Evolutionary conservation across 92 coral and sea anemone species (phyloP), one percentile per base, ranked within the genome.

Genomic region (Pocillopora grandis): DNA sequence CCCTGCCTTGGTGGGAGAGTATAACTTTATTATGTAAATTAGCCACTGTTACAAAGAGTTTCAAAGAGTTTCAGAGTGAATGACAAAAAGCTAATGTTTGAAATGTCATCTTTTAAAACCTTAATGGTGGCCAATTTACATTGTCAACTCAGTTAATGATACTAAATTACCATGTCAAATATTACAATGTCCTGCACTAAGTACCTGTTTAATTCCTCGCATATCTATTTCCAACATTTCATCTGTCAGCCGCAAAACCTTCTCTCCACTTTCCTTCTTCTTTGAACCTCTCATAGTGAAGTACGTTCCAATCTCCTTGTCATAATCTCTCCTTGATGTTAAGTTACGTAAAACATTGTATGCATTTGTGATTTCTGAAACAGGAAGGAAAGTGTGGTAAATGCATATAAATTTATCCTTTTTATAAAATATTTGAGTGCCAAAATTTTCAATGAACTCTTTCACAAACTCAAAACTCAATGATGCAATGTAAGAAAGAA

Each of bases 231-330:
- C 94, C 58, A 94, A 76, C 76, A 92, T 75, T 76, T 92, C 97
- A 86, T 96, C 99, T 52, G 94, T 89, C 20, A 96, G 81, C 48
- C 95, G 88, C 61, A 95, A 76, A 12, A 96, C 98, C 67, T 88
- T 95, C 69, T 92, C 95, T 57, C 82, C 86, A 62, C 83, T 76
- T 57, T 78, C 88, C 69, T 84, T 96, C 92, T 90, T 94, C 62
- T 86, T 87, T 15, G 93, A 65, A 52, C 96, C 92, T 33, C 98
- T 89, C 92, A 92, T 83, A 65, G 88, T 89, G 76, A 92, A 91
- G 77, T 96, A 96, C 11, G 99, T 87, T 10, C 99, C 99, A 71
- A 91, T 92, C 78, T 92, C 92, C 76, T 92, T 91, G 84, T 96
- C 99, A 89, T 96, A 94, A 21, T 92, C 95, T 76, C 98, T 88